Evolutionary conservation across 2,797 vertebrate species (phyloP), one percentile per base, ranked within the genome.

Genomic region (Xerus rutilus): DNA sequence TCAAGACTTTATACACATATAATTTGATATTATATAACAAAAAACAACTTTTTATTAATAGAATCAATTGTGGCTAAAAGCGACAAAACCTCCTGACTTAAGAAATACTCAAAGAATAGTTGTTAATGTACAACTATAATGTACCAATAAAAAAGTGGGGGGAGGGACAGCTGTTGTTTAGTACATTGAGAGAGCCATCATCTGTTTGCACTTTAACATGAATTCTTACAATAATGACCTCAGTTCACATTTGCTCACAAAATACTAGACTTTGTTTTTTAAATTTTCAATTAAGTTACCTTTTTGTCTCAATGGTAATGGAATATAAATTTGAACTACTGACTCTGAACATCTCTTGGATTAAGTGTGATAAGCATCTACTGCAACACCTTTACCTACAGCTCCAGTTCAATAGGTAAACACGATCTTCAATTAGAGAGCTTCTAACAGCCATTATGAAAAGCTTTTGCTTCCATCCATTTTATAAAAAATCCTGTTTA

Each of bases 41-140:
- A 39, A 93, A 94, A 49, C 12, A 74, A 69, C 54, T 89, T 76
- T 84, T 94, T 85, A 89, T 93, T 95, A 96, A 84, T 23, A 93
- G 77, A 85, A 54, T n/a, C 47, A 78, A 70, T 18, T 83, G 14
- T 35, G 21, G 30, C n/a, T 87, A 64, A 93, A 95, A 88, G 93
- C 73, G 93, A 89, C 77, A 92, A 91, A 95, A 94, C 30, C 47
- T 93, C 67, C 35, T 23, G 39, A 64, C 32, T 81, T 72, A 74
- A 91, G n/a, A 89, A 17, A 20, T 45, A 94, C 74, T 85, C 59
- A 64, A 67, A 70, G 25, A 87, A 82, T 3, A 77, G n/a, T 21
- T 94, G 54, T 43, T 91, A 77, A 76, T 62, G 59, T 62, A 62
- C 21, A 62, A 9, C 59, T 62, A 25, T 11, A 62, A 62, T 11